These are phyloP conservation scores for Cryptotis parvus DNA, from an alignment of 2,113 vertebrate species.

Conservation along the genomic window DNA sequence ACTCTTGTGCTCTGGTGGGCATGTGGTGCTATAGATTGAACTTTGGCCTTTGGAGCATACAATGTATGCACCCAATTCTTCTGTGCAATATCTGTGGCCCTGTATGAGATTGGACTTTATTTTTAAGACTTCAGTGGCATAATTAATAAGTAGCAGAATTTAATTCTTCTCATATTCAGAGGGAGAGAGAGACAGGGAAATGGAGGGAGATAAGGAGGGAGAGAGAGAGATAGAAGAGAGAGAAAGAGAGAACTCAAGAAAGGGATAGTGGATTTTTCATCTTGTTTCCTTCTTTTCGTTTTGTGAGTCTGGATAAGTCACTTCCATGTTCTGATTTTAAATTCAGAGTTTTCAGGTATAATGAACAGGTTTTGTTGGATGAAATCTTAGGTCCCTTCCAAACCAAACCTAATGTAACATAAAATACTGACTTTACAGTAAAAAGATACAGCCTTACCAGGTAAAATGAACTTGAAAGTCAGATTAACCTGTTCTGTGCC, in stretches of 20 bases:
- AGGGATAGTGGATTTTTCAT: background rate
- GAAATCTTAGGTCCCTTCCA: background rate
- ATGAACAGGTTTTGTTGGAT: background rate
- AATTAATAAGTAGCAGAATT: background rate
- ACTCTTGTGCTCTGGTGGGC: too few relatives aligned
- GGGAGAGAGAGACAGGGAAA: background rate
- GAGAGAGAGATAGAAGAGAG: background rate
- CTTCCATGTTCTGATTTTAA: background rate
- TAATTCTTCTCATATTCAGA: background rate
- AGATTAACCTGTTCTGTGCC: background rate
- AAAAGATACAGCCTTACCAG: background rate
- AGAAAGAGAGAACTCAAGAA: background rate
- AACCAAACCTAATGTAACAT: background rate
- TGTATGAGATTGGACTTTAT: constrained; percentile 21
- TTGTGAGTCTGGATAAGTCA: constrained; percentile 29
- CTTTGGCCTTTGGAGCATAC: too few relatives aligned
- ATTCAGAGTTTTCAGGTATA: constrained; percentile 18
- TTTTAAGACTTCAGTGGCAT: background rate
- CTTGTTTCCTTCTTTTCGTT: constrained; percentile 22
- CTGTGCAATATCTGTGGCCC: too few relatives aligned
- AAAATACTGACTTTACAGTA: background rate
- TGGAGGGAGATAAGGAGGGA: background rate
- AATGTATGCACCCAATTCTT: too few relatives aligned
- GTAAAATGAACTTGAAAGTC: background rate
- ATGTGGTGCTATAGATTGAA: too few relatives aligned